Percentiles rank a stretch among this genome's conserved stretches.
Conservation (phyloP, 2,113 vertebrate species). For the Agelaius tricolor region DNA sequence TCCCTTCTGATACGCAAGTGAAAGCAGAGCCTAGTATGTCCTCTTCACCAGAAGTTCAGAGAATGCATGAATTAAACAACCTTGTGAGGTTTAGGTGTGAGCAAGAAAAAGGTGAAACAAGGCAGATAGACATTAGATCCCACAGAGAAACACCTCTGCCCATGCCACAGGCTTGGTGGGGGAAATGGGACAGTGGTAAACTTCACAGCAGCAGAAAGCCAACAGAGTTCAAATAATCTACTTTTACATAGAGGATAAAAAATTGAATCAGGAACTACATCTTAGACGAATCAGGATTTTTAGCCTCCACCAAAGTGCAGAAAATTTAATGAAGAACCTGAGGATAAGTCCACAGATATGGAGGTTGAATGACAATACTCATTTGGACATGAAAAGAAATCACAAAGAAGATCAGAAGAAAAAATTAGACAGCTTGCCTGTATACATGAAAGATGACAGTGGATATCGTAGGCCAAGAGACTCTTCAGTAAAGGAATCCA, state of each 20-base stretch:
- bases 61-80: neutral
- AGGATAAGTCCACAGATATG: neutral
- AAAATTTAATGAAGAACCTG: neutral
- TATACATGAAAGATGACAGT: conserved; percentile 75
- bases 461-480: conserved; percentile 83
- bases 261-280: neutral
- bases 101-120: neutral
- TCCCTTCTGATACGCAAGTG: neutral
- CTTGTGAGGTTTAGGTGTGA: neutral
- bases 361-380: neutral
- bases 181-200: rapidly evolving
- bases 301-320: neutral
- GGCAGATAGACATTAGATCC: neutral
- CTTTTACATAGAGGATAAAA: neutral
- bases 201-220: neutral
- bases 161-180: neutral
- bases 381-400: neutral
- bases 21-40: neutral
- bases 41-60: neutral
- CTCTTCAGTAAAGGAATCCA: conserved; percentile 80
- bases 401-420: neutral
- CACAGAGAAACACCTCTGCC: neutral
- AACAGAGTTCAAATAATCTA: neutral
- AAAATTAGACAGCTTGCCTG: conserved; percentile 74
- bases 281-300: neutral